Conservation (phyloP, 1,140 invertebrate genomes). For the Scaptomyza pallida region DNA sequence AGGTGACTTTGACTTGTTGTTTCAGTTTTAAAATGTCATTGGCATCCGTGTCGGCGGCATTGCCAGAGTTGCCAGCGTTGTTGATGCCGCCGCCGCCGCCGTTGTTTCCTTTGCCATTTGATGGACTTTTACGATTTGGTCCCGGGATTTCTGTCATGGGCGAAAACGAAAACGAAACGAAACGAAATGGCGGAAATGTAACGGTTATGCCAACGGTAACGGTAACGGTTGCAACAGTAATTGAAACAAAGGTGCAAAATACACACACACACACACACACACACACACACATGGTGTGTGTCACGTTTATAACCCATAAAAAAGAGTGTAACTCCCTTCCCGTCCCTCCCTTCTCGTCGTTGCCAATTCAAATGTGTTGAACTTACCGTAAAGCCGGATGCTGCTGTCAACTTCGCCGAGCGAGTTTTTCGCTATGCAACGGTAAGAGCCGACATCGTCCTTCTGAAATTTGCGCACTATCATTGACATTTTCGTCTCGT, state of each 20-base stretch:
- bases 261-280: slow-evolving; percentile 1
- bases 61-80: slow-evolving; percentile 26
- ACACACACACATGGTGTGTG: slow-evolving; percentile 2
- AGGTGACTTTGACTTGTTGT: slow-evolving; percentile 84
- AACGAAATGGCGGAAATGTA: slow-evolving; percentile 27
- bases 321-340: slow-evolving; percentile 7
- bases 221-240: slow-evolving; percentile 45
- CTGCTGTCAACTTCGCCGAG: slow-evolving; percentile 94
- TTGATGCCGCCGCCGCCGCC: slow-evolving; percentile 20
- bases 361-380: not conserved
- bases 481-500: slow-evolving; percentile 93
- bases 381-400: slow-evolving; percentile 95
- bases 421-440: slow-evolving; percentile 95
- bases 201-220: slow-evolving; percentile 47
- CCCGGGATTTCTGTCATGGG: slow-evolving; percentile 85
- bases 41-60: slow-evolving; percentile 69
- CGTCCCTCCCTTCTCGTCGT: too few relatives aligned
- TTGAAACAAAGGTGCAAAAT: slow-evolving; percentile 70
- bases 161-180: slow-evolving; percentile 19
- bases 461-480: slow-evolving; percentile 91
- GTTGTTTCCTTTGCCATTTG: slow-evolving; percentile 59
- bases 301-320: slow-evolving; percentile 51
- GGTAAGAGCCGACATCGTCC: slow-evolving; percentile 93
- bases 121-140: slow-evolving; percentile 84
- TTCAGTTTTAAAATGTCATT: slow-evolving; percentile 84